These are phyloP conservation scores for Melanotaenia parkinsoni DNA, from an alignment of 2,797 vertebrate genomes.

Conservation along the genomic window DNA sequence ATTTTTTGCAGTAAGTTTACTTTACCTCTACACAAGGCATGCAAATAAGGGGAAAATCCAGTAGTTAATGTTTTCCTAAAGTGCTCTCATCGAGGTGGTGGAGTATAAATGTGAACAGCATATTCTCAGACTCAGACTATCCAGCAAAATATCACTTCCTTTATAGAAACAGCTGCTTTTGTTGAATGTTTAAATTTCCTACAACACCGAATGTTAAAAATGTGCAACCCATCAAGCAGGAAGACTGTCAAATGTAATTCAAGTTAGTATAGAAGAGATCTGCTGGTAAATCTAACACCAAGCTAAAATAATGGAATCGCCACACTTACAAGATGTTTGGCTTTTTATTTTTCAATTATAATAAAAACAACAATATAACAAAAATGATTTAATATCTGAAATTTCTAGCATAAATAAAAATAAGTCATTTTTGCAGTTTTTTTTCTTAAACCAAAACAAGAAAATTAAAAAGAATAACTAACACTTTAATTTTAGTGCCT, in stretches of 20 bases:
- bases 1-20: neutral
- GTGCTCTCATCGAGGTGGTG: rapidly evolving
- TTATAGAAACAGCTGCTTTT: neutral
- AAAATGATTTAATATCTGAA: no score
- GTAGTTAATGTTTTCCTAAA: neutral
- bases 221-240: neutral
- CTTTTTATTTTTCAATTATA: no score
- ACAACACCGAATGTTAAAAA: neutral
- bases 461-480: no score
- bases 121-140: conserved; percentile 7
- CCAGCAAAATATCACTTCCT: neutral
- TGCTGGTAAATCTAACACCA: no score
- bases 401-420: no score
- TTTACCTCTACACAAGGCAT: neutral
- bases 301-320: no score
- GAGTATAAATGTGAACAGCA: neutral
- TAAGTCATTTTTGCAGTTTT: no score
- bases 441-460: no score
- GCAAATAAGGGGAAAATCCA: conserved; percentile 15
- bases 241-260: neutral
- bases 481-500: no score
- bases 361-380: no score
- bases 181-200: neutral
- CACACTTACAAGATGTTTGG: no score
- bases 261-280: neutral